Base-by-base conservation (phyloP, 2,888 invertebrate genomes). In the Campoplex nolae region DNA sequence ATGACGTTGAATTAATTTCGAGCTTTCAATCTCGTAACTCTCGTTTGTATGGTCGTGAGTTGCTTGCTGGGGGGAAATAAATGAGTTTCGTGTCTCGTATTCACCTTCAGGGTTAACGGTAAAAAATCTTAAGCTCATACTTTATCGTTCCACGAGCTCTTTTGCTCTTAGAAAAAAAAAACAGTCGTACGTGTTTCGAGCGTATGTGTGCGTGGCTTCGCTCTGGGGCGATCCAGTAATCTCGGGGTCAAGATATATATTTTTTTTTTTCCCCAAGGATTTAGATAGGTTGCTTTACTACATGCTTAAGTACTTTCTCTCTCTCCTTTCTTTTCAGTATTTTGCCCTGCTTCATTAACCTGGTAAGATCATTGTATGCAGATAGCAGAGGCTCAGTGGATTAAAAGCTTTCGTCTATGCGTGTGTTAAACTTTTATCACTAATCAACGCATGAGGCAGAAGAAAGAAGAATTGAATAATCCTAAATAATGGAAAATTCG, bases 271-370 rank as follows among this genome's bases (percentile, higher is more conserved):
- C 18, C 42, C 45, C 65, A 79, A 85, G 88, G 88, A 87, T 88
- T 88, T 88, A 88, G 88, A 87, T 85, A 88, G 67, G 83, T 76
- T 45, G 80, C 58, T 71, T 82, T 86, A 71, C 80, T 51, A 76
- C 77, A 51, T 54, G 77, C 77, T 81, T 58, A 87, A 85, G 83
- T 83, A 78, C 85, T 84, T 54, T 71, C 76, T 58, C 71, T 51
- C 51, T 71, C 84, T 68, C 42, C 68, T 71, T 78, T 48, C 13
- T 62, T 51, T 28, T 45, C 77, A 62, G 62, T 88, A 70, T 81
- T 81, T 85, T 88, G 51, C 78, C 70, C 78, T 67, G 84, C 87
- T 87, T 88, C 87, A 85, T 88, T 88, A 88, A 82, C 82, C 83
- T 67, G 42, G 73, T 28, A 42, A 65, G 35, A 54, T 77, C 87